Evolutionary conservation across 2,888 invertebrate species (phyloP).

Genomic region (Endotricha flammealis): DNA sequence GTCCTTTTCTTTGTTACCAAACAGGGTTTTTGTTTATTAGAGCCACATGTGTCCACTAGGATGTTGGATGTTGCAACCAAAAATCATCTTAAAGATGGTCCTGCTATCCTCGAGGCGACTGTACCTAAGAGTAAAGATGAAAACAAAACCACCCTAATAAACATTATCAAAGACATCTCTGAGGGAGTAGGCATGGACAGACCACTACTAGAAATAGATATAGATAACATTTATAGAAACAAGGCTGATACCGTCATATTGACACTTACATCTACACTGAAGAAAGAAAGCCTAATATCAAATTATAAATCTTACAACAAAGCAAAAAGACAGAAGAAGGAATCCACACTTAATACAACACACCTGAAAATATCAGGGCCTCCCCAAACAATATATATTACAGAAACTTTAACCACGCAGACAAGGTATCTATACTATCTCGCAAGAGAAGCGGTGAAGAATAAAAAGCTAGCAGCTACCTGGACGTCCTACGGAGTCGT

Average conservation of each 20-base stretch:
- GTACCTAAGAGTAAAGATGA: too few species aligned
- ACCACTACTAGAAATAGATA: conserved; percentile 12
- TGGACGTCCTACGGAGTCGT: conserved; percentile 12
- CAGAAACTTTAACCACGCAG: conserved; percentile 11
- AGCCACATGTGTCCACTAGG: too few species aligned
- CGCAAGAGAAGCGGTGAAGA: conserved; percentile 9
- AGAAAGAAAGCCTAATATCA: conserved; percentile 12
- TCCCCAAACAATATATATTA: conserved; percentile 12
- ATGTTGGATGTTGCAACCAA: too few species aligned
- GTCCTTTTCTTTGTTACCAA: too few species aligned
- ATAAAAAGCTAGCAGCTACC: conserved; percentile 8
- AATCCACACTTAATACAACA: conserved; percentile 11
- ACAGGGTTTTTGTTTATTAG: too few species aligned
- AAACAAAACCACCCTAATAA: conserved; percentile 10
- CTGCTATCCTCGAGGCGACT: too few species aligned
- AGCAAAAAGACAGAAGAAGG: conserved; percentile 12
- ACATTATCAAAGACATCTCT: conserved; percentile 11
- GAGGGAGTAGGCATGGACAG: conserved; percentile 4
- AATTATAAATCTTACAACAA: conserved; percentile 8
- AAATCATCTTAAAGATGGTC: too few species aligned
- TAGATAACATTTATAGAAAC: conserved; percentile 14
- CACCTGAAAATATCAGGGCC: conserved; percentile 13
- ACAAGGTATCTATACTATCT: conserved; percentile 5
- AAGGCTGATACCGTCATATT: conserved; percentile 11
- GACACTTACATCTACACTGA: not conserved